Conservation (phyloP, 1,140 invertebrate genomes). For the Apis dorsata region DNA sequence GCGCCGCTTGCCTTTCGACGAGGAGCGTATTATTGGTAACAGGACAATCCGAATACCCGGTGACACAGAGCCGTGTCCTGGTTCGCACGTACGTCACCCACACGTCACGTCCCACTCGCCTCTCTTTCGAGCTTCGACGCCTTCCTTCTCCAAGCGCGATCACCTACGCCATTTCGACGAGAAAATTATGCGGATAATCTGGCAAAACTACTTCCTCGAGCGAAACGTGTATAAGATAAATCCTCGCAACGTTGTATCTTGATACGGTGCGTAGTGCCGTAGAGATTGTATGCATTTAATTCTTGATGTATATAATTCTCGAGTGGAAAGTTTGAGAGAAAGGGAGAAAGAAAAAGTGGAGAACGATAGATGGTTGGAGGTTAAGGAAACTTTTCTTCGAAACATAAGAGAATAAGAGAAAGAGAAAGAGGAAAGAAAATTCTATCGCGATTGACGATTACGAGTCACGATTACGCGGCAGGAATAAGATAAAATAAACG, state of each 20-base stretch:
- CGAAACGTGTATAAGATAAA: too few relatives aligned
- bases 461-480: not conserved
- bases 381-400: too few relatives aligned
- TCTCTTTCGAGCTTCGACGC: conserved; percentile 15
- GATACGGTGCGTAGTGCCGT: too few relatives aligned
- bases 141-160: not conserved
- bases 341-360: too few relatives aligned
- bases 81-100: conserved; percentile 57
- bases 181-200: not conserved
- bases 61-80: conserved; percentile 54
- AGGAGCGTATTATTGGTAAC: conserved; percentile 47
- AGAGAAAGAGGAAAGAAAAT: too few relatives aligned
- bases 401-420: too few relatives aligned
- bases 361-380: too few relatives aligned
- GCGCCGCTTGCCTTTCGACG: conserved; percentile 38
- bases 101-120: conserved; percentile 45
- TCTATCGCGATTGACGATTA: too few relatives aligned
- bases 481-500: not conserved
- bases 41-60: conserved; percentile 55
- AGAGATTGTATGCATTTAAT: too few relatives aligned
- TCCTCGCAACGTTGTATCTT: too few relatives aligned
- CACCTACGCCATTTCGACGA: conserved; percentile 19
- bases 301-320: too few relatives aligned
- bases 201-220: not conserved
- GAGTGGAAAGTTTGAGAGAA: too few relatives aligned